These are phyloP conservation scores for Ochropacha duplaris DNA, from an alignment of 2,888 invertebrate genomes.

Conservation along the genomic window DNA sequence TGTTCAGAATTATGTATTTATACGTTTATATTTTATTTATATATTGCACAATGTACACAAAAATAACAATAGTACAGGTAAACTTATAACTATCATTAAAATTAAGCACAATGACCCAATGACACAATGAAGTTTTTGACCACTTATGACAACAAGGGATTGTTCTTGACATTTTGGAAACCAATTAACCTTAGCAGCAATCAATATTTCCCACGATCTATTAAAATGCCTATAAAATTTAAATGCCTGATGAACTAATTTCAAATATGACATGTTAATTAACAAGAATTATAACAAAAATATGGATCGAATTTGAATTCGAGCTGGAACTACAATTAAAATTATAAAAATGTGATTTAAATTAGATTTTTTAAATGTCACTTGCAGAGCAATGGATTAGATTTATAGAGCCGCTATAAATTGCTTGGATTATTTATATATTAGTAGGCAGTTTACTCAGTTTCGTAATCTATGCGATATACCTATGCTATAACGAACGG, in stretches of 20 bases:
- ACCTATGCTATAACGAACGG: too few species aligned
- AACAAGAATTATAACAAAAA: background rate
- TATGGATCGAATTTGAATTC: background rate
- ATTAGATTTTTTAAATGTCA: background rate
- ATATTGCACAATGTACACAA: too few species aligned
- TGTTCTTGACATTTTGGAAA: conserved; percentile 32
- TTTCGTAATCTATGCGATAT: too few species aligned
- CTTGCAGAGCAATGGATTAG: background rate
- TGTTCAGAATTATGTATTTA: background rate
- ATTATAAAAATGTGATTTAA: background rate
- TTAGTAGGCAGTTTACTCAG: too few species aligned
- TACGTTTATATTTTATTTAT: background rate
- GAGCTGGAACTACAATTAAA: background rate
- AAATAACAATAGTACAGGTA: too few species aligned
- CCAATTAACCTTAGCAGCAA: conserved; percentile 14
- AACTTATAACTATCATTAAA: too few species aligned
- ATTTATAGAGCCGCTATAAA: background rate
- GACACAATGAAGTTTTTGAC: too few species aligned
- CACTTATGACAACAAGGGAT: conserved; percentile 13
- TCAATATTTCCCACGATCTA: conserved; percentile 8
- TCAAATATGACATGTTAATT: background rate
- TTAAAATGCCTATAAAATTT: background rate
- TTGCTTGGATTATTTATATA: background rate
- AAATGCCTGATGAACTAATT: background rate
- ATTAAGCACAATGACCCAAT: too few species aligned